Evolutionary conservation across 2,113 vertebrate species (phyloP).

Genomic region (Orycteropus afer): DNA sequence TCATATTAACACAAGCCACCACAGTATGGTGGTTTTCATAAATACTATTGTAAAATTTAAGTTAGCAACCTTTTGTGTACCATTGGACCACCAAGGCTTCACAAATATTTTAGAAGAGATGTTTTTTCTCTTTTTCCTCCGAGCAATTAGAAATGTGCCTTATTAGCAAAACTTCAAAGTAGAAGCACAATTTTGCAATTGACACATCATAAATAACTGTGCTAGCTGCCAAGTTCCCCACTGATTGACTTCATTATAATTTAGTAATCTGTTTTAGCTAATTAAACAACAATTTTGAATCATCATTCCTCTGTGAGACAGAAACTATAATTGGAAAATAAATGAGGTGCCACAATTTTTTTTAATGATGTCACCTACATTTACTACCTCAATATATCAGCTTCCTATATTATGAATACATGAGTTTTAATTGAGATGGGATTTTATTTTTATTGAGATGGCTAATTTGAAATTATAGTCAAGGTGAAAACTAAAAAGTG

Average conservation of each 20-base stretch:
- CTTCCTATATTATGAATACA: background rate
- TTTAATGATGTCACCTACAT: background rate
- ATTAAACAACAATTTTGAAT: slow-evolving; percentile 46
- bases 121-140: slow-evolving; percentile 52
- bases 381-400: background rate
- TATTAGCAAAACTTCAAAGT: slow-evolving; percentile 72
- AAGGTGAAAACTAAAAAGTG: background rate
- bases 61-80: background rate
- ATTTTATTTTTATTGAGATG: slow-evolving; percentile 26
- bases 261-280: slow-evolving; percentile 65
- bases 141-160: slow-evolving; percentile 38
- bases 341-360: slow-evolving; percentile 27
- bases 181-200: slow-evolving; percentile 50
- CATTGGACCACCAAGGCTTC: background rate
- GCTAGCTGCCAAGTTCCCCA: slow-evolving; percentile 54
- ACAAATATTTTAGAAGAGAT: background rate
- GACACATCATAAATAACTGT: slow-evolving; percentile 57
- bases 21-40: too few relatives aligned
- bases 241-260: slow-evolving; percentile 69
- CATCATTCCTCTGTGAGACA: slow-evolving; percentile 17
- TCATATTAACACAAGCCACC: too few relatives aligned
- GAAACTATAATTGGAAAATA: background rate
- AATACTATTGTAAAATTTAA: background rate
- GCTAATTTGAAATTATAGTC: slow-evolving; percentile 35
- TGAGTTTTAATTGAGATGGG: background rate